Conservation (phyloP, 2,113 vertebrate genomes). For the Crocuta crocuta region DNA sequence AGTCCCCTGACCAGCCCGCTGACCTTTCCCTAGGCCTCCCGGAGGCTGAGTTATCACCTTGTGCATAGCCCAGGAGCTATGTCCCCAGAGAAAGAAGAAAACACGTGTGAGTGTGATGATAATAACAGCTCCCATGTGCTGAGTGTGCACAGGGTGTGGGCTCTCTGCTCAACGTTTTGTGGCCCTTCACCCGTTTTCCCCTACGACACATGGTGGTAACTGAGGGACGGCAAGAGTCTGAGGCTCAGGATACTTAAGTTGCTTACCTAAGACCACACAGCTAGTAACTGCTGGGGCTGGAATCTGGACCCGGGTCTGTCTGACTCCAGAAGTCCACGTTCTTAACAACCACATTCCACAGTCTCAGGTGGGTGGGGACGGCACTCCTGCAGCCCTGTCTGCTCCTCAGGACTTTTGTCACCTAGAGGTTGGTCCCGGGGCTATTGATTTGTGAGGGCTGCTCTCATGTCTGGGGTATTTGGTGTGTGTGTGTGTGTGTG, state of each 20-base stretch:
- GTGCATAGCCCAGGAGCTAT: neutral
- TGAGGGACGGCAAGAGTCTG: neutral
- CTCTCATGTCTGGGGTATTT: neutral
- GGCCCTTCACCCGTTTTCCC: too few relatives aligned
- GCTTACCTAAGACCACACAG: neutral
- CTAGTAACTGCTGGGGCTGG: neutral
- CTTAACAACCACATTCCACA: neutral
- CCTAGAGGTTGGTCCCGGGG: neutral
- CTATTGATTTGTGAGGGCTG: neutral
- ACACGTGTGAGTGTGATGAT: neutral
- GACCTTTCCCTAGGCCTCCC: slow-evolving; percentile 56
- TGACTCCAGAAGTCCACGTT: neutral
- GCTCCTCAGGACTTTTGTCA: neutral
- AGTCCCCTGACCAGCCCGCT: neutral
- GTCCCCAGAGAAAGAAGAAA: neutral
- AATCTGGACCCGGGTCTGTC: neutral
- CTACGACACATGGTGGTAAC: neutral
- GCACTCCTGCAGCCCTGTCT: neutral
- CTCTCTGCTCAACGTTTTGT: neutral
- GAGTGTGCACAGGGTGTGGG: neutral
- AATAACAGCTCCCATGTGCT: neutral
- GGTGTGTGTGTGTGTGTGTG: neutral
- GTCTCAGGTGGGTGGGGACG: rapidly evolving
- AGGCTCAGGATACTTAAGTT: neutral
- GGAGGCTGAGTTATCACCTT: slow-evolving; percentile 32